A percentile compares a stretch with the other conserved stretches of the same genome.
phyloP scores from a whole-genome alignment of 2,797 vertebrate species.

The Melanotaenia trifasciata region DNA sequence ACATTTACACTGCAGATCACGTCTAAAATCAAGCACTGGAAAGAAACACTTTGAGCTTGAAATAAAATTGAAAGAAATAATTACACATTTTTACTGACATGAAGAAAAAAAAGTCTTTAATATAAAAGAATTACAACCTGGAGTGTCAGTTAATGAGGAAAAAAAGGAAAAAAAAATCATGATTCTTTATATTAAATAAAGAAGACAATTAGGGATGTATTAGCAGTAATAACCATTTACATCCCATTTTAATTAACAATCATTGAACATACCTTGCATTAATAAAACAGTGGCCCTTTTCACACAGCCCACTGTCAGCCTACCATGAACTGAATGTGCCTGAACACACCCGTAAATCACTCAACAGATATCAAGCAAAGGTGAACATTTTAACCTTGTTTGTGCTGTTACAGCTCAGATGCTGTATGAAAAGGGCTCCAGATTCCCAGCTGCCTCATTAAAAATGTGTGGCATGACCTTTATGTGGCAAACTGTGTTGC shows the following conservation, averaged over 20 bases:
- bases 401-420: background rate
- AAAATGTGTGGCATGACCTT: conserved; percentile 9
- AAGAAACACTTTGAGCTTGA: background rate
- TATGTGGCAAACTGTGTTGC: background rate
- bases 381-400: background rate
- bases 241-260: conserved; percentile 5
- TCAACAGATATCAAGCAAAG: background rate
- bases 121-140: conserved; percentile 20
- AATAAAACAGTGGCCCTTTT: conserved; percentile 9
- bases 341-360: background rate
- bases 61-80: background rate
- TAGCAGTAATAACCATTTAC: conserved; percentile 19
- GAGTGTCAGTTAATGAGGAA: conserved; percentile 36
- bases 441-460: background rate
- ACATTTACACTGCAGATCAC: background rate
- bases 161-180: background rate
- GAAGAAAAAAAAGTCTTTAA: background rate
- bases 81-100: conserved; percentile 42
- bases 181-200: conserved; percentile 8
- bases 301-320: background rate
- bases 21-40: background rate
- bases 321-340: background rate
- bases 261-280: background rate
- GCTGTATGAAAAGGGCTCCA: background rate
- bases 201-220: conserved; percentile 5